Conservation (phyloP, 2,113 vertebrate species). For the Cyprinodon tularosa region DNA sequence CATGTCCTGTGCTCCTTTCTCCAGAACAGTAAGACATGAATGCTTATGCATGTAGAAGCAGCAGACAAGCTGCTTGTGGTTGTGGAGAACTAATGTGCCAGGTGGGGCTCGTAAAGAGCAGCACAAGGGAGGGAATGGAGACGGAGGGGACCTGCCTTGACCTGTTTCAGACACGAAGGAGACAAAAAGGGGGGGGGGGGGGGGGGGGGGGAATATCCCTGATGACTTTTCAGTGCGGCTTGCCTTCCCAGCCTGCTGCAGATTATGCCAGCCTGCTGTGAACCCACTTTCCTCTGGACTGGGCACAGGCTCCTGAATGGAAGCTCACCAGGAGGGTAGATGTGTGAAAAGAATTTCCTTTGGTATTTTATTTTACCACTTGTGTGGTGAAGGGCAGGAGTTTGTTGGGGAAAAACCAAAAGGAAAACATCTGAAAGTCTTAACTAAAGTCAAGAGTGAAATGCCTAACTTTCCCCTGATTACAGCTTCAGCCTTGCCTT, state of each 20-base stretch:
- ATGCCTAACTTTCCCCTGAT: slow-evolving; percentile 43
- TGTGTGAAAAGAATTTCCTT: slow-evolving; percentile 39
- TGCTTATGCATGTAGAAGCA: slow-evolving; percentile 19
- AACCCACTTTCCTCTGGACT: slow-evolving; percentile 26
- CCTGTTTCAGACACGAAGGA: slow-evolving; percentile 78
- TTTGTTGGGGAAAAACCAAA: slow-evolving; percentile 55
- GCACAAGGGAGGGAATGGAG: slow-evolving; percentile 51
- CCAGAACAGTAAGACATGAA: slow-evolving; percentile 8
- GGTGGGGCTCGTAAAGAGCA: slow-evolving; percentile 76
- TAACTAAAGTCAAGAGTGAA: slow-evolving; percentile 41
- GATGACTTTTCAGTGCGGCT: slow-evolving; percentile 75
- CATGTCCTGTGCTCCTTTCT: slow-evolving; percentile 40
- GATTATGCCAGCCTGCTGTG: slow-evolving; percentile 38
- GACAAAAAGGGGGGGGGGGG: slow-evolving; percentile 26
- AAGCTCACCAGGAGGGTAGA: slow-evolving; percentile 36
- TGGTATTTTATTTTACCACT: slow-evolving; percentile 49
- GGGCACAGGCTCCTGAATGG: slow-evolving; percentile 36
- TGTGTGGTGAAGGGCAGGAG: slow-evolving; percentile 50
- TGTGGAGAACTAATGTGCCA: slow-evolving; percentile 71
- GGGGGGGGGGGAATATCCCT: slow-evolving; percentile 33
- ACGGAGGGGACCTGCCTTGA: slow-evolving; percentile 76
- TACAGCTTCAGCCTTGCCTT: slow-evolving; percentile 26
- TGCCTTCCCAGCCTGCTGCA: slow-evolving; percentile 59
- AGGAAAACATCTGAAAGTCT: slow-evolving; percentile 15
- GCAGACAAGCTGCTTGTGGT: slow-evolving; percentile 57